Conservation (phyloP, 1,140 invertebrate genomes). For the Sweltsa coloradensis region DNA sequence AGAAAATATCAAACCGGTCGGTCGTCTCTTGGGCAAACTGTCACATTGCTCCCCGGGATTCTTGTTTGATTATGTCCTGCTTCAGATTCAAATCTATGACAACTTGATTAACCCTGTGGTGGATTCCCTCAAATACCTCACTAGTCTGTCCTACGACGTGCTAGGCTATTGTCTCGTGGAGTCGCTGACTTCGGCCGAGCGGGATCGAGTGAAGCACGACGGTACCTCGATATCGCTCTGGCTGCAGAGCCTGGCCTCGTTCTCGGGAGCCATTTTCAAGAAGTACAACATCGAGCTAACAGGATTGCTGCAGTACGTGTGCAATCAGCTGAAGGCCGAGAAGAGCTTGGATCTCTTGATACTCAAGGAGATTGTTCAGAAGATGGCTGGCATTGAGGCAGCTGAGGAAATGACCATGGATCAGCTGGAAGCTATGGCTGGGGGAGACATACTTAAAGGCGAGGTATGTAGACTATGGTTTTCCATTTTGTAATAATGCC, state of each 20-base stretch:
- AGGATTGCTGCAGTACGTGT: conserved; percentile 91
- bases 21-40: conserved; percentile 89
- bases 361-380: conserved; percentile 95
- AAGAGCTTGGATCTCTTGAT: conserved; percentile 93
- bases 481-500: neutral
- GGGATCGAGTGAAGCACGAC: conserved; percentile 71
- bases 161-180: conserved; percentile 93
- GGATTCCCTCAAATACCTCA: conserved; percentile 94
- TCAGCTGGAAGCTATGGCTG: conserved; percentile 90
- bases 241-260: conserved; percentile 88
- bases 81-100: conserved; percentile 95
- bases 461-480: conserved; percentile 49
- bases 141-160: conserved; percentile 91
- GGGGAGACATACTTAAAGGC: conserved; percentile 86
- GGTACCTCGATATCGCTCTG: conserved; percentile 90
- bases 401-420: conserved; percentile 93
- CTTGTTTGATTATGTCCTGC: conserved; percentile 88
- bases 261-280: conserved; percentile 91
- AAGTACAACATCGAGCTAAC: conserved; percentile 95
- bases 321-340: conserved; percentile 91
- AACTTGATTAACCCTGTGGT: conserved; percentile 94
- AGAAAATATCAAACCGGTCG: conserved; percentile 95
- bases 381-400: conserved; percentile 97
- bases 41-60: conserved; percentile 91
- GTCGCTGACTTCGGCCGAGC: conserved; percentile 63